phyloP scores from a whole-genome alignment of 1,140 invertebrate genomes.

The Lasaia peninsularis region DNA sequence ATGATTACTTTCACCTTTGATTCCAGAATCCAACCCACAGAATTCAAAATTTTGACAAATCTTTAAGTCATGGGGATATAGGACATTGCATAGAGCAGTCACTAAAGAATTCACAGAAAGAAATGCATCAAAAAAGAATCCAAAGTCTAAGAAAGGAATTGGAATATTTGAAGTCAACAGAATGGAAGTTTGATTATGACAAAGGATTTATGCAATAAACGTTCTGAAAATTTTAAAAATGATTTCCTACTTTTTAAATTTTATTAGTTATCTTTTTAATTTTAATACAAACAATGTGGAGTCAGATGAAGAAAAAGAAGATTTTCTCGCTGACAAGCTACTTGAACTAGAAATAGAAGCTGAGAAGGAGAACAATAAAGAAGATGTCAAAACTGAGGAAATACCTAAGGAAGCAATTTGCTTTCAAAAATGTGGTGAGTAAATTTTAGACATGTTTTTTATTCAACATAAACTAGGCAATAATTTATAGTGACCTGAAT shows the following conservation, averaged over 20 bases:
- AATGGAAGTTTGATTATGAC: constrained; percentile 83
- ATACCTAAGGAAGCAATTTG: constrained; percentile 39
- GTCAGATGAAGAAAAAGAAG: constrained; percentile 46
- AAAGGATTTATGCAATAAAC: constrained; percentile 60
- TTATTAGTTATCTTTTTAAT: constrained; percentile 46
- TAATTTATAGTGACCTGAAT: too few relatives aligned
- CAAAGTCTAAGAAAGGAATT: constrained; percentile 82
- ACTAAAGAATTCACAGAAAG: constrained; percentile 52
- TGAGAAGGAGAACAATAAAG: constrained; percentile 27
- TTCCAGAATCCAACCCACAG: constrained; percentile 50
- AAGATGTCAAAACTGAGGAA: constrained; percentile 18
- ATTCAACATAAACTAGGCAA: too few relatives aligned
- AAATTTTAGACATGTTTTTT: too few relatives aligned
- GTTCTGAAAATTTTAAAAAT: constrained; percentile 32
- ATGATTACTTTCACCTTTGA: too few relatives aligned
- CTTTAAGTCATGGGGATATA: constrained; percentile 51
- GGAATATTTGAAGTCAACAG: constrained; percentile 82
- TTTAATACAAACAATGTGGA: constrained; percentile 30
- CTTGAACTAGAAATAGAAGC: constrained; percentile 46
- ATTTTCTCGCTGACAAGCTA: constrained; percentile 57
- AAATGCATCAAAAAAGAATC: constrained; percentile 80
- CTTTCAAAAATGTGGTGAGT: constrained; percentile 55
- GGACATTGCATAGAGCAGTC: constrained; percentile 55
- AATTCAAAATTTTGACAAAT: constrained; percentile 57
- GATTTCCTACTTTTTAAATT: constrained; percentile 46